phyloP scores from a whole-genome alignment of 2,888 invertebrate genomes.

The Mallateleia sp. region DNA sequence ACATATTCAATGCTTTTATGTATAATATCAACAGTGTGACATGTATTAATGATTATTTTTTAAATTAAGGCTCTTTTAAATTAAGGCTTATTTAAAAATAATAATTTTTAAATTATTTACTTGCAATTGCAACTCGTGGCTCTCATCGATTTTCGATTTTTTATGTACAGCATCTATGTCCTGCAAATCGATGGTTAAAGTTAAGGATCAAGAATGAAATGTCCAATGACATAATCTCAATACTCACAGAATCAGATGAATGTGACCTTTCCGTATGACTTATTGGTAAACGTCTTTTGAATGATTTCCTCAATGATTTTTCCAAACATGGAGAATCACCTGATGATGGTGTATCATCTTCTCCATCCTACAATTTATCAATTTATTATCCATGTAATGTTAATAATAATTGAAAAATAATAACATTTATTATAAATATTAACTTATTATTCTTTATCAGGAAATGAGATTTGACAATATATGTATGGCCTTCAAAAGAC shows the following conservation, averaged over 20 bases:
- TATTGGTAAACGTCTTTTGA: slow-evolving; percentile 8
- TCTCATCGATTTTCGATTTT: slow-evolving; percentile 11
- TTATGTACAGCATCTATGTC: background rate
- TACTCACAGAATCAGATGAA: slow-evolving; percentile 23
- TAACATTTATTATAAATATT: no score
- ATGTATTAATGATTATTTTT: slow-evolving; percentile 16
- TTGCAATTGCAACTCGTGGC: slow-evolving; percentile 10
- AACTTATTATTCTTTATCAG: no score
- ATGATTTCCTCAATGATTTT: slow-evolving; percentile 1
- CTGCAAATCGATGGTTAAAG: background rate
- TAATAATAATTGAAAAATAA: no score
- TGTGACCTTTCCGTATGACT: slow-evolving; percentile 5
- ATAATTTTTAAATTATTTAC: slow-evolving; percentile 20
- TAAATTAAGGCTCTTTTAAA: no score
- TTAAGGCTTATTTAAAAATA: no score
- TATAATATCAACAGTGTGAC: no score
- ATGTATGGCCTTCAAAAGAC: no score
- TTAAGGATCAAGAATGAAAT: slow-evolving; percentile 11
- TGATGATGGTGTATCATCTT: no score
- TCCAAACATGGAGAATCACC: slow-evolving; percentile 9
- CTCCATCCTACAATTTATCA: no score
- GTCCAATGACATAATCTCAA: slow-evolving; percentile 6
- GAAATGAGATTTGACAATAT: no score
- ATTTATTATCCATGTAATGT: no score
- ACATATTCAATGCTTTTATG: no score